Conservation (phyloP, 64 coral and sea anemone species). For the Exaiptasia diaphana region DNA sequence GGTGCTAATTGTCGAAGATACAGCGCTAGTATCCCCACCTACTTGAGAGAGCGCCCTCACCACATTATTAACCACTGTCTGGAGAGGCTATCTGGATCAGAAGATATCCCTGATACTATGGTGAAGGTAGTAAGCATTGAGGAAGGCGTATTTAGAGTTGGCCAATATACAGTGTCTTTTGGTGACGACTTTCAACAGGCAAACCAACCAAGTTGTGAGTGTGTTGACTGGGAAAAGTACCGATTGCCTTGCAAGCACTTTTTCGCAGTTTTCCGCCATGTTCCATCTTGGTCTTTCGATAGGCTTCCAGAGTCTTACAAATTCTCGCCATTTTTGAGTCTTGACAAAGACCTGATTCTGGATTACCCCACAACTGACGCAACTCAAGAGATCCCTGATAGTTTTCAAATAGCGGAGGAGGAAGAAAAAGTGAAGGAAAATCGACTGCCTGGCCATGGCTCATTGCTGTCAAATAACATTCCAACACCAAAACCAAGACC, state of each 20-base stretch:
- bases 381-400: not conserved
- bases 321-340: conserved; percentile 40
- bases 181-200: not conserved
- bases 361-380: not conserved
- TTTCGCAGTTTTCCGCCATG: conserved; percentile 46
- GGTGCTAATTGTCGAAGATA: conserved; percentile 17
- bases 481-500: not conserved
- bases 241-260: conserved; percentile 50
- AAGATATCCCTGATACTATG: not conserved
- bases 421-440: not conserved
- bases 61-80: conserved; percentile 40
- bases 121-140: not conserved
- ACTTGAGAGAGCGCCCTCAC: conserved; percentile 22
- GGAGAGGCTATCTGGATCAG: not conserved
- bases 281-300: conserved; percentile 15
- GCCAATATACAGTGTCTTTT: not conserved
- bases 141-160: conserved; percentile 11
- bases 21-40: not conserved
- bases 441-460: not conserved
- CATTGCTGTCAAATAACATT: too few species aligned
- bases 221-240: conserved; percentile 25
- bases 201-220: conserved; percentile 14
- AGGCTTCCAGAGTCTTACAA: conserved; percentile 28
- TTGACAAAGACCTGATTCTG: conserved; percentile 11
- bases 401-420: not conserved